Base-by-base conservation (phyloP, 2,113 vertebrate species). In the Macquaria ambigua region DNA sequence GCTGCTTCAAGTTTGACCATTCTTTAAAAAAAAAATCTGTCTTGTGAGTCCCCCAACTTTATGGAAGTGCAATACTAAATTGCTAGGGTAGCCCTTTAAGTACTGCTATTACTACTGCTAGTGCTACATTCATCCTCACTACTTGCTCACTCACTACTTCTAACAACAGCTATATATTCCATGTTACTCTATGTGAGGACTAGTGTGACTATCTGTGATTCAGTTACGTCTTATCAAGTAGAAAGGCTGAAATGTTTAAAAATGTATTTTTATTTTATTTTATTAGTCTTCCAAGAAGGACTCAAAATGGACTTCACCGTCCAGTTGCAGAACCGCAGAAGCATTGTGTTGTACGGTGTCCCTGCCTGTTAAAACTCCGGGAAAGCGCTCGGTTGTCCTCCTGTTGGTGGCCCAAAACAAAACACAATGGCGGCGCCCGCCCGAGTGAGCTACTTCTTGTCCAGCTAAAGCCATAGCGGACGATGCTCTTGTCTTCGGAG, bases 341-440 rank as follows among this genome's bases (percentile, higher is more conserved):
- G 18, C 8, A 5, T 15, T 10, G 28, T 12, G 59, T 4, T 41
- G 55, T 23, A n/a, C 15, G 6, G 56, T 8, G 34, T 7, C 11
- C 2, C 2, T 0, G 10, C 4, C n/a, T 39, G 20, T 10, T 28
- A 3, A 43, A 87, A 93, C 93, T 89, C 93, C 76, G 84, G 75
- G 74, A 91, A 83, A 79, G 87, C 9, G 3, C 6, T 76, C 66
- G 2, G 81, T 90, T 77, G 46, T 21, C 2, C 89, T 25, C 83
- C 90, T 8, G 0, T 1, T 4, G 15, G 39, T 37, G 23, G 34
- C 18, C 7, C 20, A 23, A 58, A 74, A 25, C 50, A 41, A 77
- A 70, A 73, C 61, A 80, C 12, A 4, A 79, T 85, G 83, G 86
- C 67, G 83, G 79, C 76, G 66, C 23, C 61, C 80, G 0, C 0